phyloP scores from a whole-genome alignment of 2,888 invertebrate species.

The Dryobota labecula region DNA sequence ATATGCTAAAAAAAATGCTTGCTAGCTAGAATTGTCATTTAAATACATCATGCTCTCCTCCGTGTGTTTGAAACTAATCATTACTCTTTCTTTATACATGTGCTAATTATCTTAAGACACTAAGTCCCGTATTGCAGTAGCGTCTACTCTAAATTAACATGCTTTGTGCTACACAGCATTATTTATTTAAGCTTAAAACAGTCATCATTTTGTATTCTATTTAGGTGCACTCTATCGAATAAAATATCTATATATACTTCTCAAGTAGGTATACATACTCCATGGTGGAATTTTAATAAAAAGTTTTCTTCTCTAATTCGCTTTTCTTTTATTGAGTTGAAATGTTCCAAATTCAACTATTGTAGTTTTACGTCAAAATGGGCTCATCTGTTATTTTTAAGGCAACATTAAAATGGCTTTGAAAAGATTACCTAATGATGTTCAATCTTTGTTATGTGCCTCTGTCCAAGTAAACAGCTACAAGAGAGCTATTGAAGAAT shows the following conservation, averaged over 20 bases:
- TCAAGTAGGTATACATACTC: neutral
- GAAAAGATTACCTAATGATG: conserved; percentile 79
- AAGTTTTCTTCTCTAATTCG: neutral
- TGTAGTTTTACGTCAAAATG: conserved; percentile 43
- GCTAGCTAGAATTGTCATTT: neutral
- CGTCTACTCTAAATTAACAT: neutral
- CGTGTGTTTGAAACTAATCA: neutral
- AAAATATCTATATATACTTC: neutral
- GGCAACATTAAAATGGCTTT: conserved; percentile 71
- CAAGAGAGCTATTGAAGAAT: conserved; percentile 91
- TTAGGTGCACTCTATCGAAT: neutral
- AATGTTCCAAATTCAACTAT: conserved; percentile 42
- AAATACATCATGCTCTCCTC: neutral
- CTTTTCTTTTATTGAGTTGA: conserved; percentile 21
- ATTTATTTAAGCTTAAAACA: neutral
- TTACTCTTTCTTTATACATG: neutral
- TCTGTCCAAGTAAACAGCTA: conserved; percentile 90
- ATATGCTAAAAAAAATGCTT: neutral
- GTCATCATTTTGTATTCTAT: neutral
- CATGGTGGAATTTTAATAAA: conserved; percentile 24
- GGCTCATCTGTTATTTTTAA: conserved; percentile 31
- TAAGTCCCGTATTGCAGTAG: neutral
- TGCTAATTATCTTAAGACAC: neutral
- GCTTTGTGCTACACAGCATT: neutral
- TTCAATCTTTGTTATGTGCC: conserved; percentile 90